phyloP scores from a whole-genome alignment of 2,113 vertebrate genomes.

The Heptranchias perlo region DNA sequence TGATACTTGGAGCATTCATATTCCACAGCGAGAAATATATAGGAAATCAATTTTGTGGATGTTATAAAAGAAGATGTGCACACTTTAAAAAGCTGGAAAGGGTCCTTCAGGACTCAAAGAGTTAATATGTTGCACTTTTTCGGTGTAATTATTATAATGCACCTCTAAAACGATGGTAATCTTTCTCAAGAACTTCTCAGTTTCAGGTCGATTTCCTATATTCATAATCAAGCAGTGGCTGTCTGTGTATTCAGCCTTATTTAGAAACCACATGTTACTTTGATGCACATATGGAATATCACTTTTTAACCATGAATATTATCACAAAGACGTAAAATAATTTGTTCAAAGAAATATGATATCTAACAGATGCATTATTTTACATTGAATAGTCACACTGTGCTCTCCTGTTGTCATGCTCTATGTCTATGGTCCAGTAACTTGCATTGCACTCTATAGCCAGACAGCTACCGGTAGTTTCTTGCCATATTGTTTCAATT shows the following conservation, averaged over 20 bases:
- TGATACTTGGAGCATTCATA: neutral
- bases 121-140: slow-evolving; percentile 9
- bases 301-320: slow-evolving; percentile 38
- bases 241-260: slow-evolving; percentile 4
- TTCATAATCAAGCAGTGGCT: neutral
- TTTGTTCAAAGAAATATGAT: slow-evolving; percentile 60
- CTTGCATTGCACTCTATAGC: slow-evolving; percentile 55
- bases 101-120: neutral
- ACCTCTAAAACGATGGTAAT: neutral
- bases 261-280: slow-evolving; percentile 36
- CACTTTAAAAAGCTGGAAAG: neutral
- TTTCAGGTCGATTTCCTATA: neutral
- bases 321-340: slow-evolving; percentile 25
- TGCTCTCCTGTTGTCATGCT: slow-evolving; percentile 47
- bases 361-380: slow-evolving; percentile 66
- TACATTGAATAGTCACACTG: slow-evolving; percentile 56
- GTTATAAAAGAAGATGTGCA: too few species aligned
- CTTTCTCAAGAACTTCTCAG: slow-evolving; percentile 15
- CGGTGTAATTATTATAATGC: slow-evolving; percentile 8
- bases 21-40: neutral
- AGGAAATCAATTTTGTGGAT: slow-evolving; percentile 17
- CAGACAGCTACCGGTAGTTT: slow-evolving; percentile 60
- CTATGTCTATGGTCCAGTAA: slow-evolving; percentile 41
- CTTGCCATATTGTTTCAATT: slow-evolving; percentile 62
- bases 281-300: slow-evolving; percentile 35